Evolutionary conservation across 1,140 invertebrate genomes (phyloP).

Genomic region (Theocolax elegans): DNA sequence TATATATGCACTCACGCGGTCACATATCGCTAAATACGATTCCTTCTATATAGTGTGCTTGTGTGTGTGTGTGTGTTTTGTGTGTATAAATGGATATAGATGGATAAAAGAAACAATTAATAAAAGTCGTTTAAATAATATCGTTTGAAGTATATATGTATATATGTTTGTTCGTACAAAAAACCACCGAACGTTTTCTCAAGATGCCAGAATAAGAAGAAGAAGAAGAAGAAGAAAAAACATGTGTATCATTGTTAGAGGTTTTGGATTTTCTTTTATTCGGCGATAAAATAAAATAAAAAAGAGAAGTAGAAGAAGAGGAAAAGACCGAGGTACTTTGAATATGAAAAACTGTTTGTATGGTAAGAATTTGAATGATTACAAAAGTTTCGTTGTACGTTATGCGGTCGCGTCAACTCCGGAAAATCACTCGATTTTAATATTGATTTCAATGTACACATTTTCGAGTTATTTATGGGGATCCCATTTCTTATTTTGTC

Average conservation of each 20-base stretch:
- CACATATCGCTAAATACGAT: neutral
- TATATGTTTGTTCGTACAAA: neutral
- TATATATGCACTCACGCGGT: neutral
- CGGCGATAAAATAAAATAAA: too few relatives aligned
- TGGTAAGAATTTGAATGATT: neutral
- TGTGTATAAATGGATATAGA: too few relatives aligned
- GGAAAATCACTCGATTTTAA: conserved; percentile 2
- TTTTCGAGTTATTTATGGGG: neutral
- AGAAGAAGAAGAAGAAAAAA: too few relatives aligned
- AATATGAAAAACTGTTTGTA: conserved; percentile 28
- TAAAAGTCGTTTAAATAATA: neutral
- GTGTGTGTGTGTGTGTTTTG: neutral
- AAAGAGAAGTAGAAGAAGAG: too few relatives aligned
- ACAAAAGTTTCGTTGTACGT: too few relatives aligned
- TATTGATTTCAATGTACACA: conserved; percentile 9
- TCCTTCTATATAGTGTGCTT: neutral
- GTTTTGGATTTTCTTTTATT: conserved; percentile 23
- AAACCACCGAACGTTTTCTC: neutral
- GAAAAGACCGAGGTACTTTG: conserved; percentile 19
- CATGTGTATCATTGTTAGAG: neutral
- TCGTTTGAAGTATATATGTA: too few relatives aligned
- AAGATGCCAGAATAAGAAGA: too few relatives aligned
- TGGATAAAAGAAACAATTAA: neutral
- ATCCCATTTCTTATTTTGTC: neutral
- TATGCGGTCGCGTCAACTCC: neutral